Conservation (phyloP, 1,140 invertebrate genomes). For the Bombus huntii region DNA sequence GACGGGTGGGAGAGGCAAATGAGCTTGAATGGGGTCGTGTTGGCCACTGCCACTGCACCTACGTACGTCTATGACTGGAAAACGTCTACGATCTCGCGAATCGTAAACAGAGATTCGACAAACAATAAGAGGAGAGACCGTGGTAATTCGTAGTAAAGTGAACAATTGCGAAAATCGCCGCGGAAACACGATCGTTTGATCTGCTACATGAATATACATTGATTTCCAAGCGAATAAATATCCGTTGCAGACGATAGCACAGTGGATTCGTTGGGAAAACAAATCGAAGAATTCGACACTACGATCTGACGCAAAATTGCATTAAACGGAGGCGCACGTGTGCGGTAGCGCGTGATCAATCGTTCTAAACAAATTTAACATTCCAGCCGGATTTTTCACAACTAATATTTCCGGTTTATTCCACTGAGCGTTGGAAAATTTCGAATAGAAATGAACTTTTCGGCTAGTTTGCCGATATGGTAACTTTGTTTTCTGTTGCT, state of each 20-base stretch:
- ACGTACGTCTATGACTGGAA: not conserved
- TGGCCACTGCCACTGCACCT: not conserved
- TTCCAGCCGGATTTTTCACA: not conserved
- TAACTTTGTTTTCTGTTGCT: not conserved
- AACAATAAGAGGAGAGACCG: not conserved
- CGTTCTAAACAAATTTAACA: constrained; percentile 24
- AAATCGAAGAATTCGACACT: not conserved
- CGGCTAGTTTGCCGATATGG: not conserved
- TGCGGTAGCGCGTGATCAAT: not conserved
- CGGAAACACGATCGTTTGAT: not conserved
- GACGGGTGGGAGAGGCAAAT: not conserved
- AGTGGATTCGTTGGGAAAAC: not conserved
- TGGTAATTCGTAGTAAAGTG: not conserved
- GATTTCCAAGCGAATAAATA: not conserved
- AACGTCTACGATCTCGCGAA: not conserved
- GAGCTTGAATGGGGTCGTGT: not conserved
- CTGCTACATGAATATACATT: not conserved
- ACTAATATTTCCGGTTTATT: constrained; percentile 8
- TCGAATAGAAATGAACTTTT: not conserved
- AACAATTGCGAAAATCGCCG: not conserved
- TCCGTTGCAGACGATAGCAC: too few species aligned
- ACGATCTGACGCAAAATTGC: not conserved
- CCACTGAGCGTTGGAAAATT: not conserved
- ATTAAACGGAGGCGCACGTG: not conserved
- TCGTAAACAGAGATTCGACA: not conserved